These are phyloP conservation scores for Melozone crissalis DNA, from an alignment of 2,113 vertebrate species.

Conservation along the genomic window DNA sequence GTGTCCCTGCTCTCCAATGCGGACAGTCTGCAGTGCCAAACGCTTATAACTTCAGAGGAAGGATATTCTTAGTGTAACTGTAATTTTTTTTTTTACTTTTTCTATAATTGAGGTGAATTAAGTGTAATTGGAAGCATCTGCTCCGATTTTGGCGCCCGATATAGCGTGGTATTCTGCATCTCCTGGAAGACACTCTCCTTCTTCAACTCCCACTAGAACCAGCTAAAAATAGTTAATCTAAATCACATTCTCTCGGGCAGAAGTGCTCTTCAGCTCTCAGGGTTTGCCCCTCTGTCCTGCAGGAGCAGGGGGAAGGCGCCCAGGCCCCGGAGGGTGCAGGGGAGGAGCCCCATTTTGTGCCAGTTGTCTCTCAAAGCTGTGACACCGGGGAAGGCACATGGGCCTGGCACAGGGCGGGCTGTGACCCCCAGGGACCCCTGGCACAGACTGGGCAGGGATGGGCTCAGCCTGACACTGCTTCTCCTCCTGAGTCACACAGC, in stretches of 20 bases:
- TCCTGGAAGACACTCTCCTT: slow-evolving; percentile 34
- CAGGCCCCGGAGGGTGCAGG: accelerated
- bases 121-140: slow-evolving; percentile 44
- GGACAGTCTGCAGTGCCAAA: neutral
- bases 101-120: slow-evolving; percentile 51
- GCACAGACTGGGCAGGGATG: neutral
- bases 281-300: neutral
- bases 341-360: neutral
- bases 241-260: neutral
- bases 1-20: neutral
- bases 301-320: neutral
- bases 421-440: neutral
- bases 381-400: accelerated
- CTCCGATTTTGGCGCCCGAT: neutral
- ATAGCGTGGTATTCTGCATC: neutral
- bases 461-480: accelerated
- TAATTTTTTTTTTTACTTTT: neutral
- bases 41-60: neutral
- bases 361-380: accelerated
- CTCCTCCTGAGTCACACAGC: too few species aligned
- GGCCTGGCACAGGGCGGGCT: accelerated
- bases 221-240: slow-evolving; percentile 51
- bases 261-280: neutral
- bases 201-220: slow-evolving; percentile 29
- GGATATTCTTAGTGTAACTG: neutral